A percentile compares a stretch with the other conserved stretches of the same genome.
These are phyloP conservation scores for Lasioglossum pauxillum DNA, from an alignment of 2,888 invertebrate species.

Conservation along the genomic window DNA sequence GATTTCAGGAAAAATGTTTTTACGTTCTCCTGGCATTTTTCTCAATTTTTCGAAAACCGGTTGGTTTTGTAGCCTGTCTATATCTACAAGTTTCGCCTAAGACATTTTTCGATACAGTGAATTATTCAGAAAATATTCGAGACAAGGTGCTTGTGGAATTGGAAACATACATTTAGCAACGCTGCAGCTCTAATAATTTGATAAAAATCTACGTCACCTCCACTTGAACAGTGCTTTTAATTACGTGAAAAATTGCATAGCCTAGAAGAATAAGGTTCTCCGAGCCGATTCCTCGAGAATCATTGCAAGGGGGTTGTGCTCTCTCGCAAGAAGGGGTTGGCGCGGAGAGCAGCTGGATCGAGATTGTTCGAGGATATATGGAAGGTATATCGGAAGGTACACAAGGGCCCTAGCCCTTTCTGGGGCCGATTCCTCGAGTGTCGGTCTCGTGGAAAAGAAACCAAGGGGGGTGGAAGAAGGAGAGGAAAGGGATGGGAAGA, in stretches of 20 bases:
- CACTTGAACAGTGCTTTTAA: not conserved
- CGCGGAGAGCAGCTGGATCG: slow-evolving; percentile 21
- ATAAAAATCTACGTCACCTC: not conserved
- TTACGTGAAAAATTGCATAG: not conserved
- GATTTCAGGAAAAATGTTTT: no score
- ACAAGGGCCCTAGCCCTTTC: slow-evolving; percentile 40
- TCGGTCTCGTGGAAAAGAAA: slow-evolving; percentile 47
- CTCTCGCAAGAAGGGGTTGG: slow-evolving; percentile 15
- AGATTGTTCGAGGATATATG: slow-evolving; percentile 46
- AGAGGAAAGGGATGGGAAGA: not conserved
- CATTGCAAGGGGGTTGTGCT: not conserved
- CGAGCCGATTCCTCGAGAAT: not conserved
- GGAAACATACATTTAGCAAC: no score
- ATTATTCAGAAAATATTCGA: no score
- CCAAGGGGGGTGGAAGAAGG: slow-evolving; percentile 14
- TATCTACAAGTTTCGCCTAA: no score
- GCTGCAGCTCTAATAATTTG: no score
- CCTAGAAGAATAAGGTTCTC: not conserved
- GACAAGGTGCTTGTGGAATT: no score
- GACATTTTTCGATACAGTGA: no score
- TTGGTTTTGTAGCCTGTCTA: no score
- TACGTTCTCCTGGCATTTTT: no score
- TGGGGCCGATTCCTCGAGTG: slow-evolving; percentile 43
- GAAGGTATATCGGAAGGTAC: slow-evolving; percentile 42
- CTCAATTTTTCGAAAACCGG: no score